phyloP scores from a whole-genome alignment of 2,113 vertebrate species.

The Hippolais icterina region DNA sequence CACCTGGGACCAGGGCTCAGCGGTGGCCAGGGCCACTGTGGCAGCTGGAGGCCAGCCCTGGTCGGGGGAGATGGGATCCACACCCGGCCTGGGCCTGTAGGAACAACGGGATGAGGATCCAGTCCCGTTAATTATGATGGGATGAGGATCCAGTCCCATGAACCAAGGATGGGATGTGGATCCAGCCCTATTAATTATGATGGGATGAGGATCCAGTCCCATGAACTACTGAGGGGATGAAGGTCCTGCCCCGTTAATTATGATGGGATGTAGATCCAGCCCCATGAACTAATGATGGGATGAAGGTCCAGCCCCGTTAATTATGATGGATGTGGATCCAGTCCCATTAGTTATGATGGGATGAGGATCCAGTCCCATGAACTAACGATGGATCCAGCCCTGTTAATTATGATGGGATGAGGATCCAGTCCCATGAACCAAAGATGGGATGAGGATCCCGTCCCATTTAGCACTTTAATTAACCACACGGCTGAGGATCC shows the following conservation, averaged over 20 bases:
- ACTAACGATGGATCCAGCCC: too few relatives aligned
- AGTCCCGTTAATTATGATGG: accelerated
- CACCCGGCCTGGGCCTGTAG: accelerated
- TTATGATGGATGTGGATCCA: too few relatives aligned
- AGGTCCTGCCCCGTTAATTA: accelerated
- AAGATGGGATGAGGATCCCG: not conserved
- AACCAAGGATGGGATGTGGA: not conserved
- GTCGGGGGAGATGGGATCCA: accelerated
- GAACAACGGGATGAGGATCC: not conserved
- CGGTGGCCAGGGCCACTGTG: accelerated
- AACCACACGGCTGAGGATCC: not conserved
- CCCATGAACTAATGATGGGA: too few relatives aligned
- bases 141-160: too few relatives aligned
- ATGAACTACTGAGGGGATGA: not conserved
- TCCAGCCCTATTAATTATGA: too few relatives aligned
- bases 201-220: not conserved
- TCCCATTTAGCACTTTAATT: not conserved
- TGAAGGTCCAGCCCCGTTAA: not conserved
- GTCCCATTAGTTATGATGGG: accelerated
- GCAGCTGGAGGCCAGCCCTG: not conserved
- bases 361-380: not conserved
- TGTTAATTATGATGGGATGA: accelerated
- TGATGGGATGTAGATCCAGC: too few relatives aligned
- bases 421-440: accelerated
- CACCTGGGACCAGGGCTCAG: not conserved